Base-by-base conservation (phyloP, 2,113 vertebrate species). In the Oryzias woworae region DNA sequence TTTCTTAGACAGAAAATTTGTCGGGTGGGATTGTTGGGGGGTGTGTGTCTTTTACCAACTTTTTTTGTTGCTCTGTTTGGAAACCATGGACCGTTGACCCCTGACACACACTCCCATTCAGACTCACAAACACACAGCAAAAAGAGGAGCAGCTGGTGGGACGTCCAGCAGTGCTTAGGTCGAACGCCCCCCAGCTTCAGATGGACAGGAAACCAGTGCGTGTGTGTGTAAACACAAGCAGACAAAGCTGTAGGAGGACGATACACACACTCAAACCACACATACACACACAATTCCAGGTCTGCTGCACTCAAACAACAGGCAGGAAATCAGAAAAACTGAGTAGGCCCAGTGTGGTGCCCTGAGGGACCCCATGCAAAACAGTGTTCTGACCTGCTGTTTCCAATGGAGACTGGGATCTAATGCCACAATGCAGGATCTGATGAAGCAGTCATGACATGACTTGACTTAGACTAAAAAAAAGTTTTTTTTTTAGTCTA, bases 161-260 rank as follows among this genome's bases (percentile, higher is more conserved):
- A 91, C 90, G 90, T 91, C 92, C 93, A 66, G 71, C 84, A 51
- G 82, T 20, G 52, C 78, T 62, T 62, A 84, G 36, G 36, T 10
- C 36, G 12, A 36, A 36, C 36, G 79, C 58, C 78, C 75, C 17
- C 76, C 65, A 73, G 91, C 92, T 93, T 88, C 86, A 82, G 86
- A 85, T 83, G 79, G 75, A 87, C 93, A 95, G 94, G 94, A 96
- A 95, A 88, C 90, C 36, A 36, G 36, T 14, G 2, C 66, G 91
- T 89, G 85, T 93, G 92, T 90, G 92, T 91, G 93, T 90, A 92
- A 94, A 90, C 86, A 81, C 73, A 48, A 56, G 47, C 55, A 60
- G 73, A 94, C 94, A 96, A 96, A 93, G 92, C 0, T 24, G 89
- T 68, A 90, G 84, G 91, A 93, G 91, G 66, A 91, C 92, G 71